These are phyloP conservation scores for Myrmecobius fasciatus DNA, from an alignment of 2,113 vertebrate genomes.

Conservation along the genomic window DNA sequence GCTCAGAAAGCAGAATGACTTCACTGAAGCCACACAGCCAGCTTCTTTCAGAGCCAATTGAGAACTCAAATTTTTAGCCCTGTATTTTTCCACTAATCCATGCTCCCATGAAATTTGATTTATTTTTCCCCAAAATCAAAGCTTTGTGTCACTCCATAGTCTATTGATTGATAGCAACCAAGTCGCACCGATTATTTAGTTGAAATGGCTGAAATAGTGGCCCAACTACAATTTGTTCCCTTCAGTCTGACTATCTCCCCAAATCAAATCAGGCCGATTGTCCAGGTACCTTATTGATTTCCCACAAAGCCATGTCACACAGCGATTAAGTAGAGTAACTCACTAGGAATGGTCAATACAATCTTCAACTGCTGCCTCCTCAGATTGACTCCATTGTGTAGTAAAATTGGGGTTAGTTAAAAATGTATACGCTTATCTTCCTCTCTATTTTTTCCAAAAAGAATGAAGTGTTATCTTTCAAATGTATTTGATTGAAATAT, in stretches of 20 bases:
- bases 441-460: background rate
- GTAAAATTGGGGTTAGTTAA: constrained; percentile 23
- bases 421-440: background rate
- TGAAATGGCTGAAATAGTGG: constrained; percentile 7
- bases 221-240: constrained; percentile 2
- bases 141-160: background rate
- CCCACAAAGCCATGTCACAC: background rate
- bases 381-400: background rate
- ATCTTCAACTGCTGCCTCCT: background rate
- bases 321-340: constrained; percentile 6
- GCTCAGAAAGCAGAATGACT: background rate
- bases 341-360: background rate
- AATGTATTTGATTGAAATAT: constrained; percentile 35
- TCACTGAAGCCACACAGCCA: background rate
- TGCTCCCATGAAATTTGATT: background rate
- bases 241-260: constrained; percentile 9
- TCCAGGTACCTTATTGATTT: constrained; percentile 22
- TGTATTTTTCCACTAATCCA: background rate
- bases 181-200: background rate
- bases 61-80: background rate
- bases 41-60: background rate
- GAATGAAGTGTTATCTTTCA: background rate
- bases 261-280: background rate
- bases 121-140: background rate
- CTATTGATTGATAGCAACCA: background rate